Conservation (phyloP, 92 coral and sea anemone genomes). For the Porites lobata region DNA sequence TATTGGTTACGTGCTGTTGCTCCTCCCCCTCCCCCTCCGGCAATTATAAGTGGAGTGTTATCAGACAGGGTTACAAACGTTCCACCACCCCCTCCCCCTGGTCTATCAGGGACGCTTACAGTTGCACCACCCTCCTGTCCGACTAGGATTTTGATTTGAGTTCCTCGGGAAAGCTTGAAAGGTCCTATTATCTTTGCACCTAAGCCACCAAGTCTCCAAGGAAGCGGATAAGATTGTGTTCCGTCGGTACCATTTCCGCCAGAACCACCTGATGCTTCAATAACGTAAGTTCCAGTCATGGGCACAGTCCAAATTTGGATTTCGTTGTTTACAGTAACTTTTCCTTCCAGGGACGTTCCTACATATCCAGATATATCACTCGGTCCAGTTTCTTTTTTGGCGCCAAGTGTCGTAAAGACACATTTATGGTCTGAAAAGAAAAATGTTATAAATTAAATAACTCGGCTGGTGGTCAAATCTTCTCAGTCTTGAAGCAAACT, state of each 20-base stretch:
- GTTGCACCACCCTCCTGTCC: conserved; percentile 78
- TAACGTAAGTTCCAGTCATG: conserved; percentile 80
- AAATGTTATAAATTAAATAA: not conserved
- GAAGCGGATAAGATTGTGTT: not conserved
- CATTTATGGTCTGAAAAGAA: not conserved
- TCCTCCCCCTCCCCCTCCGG: conserved; percentile 98
- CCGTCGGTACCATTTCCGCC: conserved; percentile 79
- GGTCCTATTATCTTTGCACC: conserved; percentile 86
- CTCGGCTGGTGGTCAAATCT: not conserved
- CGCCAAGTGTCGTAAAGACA: conserved; percentile 77
- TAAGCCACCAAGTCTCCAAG: conserved; percentile 80
- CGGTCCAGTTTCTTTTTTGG: conserved; percentile 77
- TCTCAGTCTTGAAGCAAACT: not conserved
- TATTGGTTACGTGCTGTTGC: conserved; percentile 25
- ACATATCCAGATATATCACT: conserved; percentile 59
- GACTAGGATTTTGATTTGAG: conserved; percentile 73
- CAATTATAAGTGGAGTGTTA: conserved; percentile 71
- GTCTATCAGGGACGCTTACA: conserved; percentile 3
- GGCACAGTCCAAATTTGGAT: conserved; percentile 93
- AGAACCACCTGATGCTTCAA: conserved; percentile 87
- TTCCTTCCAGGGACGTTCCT: conserved; percentile 73
- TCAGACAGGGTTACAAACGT: conserved; percentile 67
- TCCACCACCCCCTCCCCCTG: conserved; percentile 99
- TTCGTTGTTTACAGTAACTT: conserved; percentile 70
- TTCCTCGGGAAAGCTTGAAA: conserved; percentile 50